These are phyloP conservation scores for Poecilia wingei DNA, from an alignment of 2,797 vertebrate genomes.

Conservation along the genomic window DNA sequence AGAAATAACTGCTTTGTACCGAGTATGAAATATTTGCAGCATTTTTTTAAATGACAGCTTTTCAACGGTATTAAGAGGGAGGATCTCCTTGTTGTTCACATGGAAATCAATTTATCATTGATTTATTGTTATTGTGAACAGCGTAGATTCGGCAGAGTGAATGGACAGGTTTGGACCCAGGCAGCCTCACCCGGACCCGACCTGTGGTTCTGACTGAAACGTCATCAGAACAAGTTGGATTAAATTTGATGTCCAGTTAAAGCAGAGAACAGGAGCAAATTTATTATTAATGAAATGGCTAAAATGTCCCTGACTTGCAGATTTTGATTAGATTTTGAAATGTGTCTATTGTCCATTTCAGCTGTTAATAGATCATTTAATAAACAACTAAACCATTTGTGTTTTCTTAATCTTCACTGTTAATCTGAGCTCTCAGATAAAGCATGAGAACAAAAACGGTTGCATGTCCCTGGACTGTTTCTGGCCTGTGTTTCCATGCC, in stretches of 20 bases:
- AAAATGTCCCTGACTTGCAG: neutral
- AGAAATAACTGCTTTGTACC: no score
- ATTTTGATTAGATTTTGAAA: neutral
- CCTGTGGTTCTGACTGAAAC: neutral
- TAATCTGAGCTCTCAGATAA: neutral
- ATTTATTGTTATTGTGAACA: no score
- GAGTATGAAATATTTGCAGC: no score
- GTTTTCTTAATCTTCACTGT: neutral
- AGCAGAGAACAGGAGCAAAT: neutral
- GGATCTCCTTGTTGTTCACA: no score
- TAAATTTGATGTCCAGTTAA: neutral
- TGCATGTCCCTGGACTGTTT: slow-evolving; percentile 36
- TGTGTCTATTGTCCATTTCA: neutral
- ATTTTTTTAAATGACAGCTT: no score
- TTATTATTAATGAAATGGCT: neutral
- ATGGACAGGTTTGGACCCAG: neutral
- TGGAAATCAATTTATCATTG: no score
- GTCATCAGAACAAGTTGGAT: neutral
- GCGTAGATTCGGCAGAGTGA: no score
- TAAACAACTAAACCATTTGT: neutral
- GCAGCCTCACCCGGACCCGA: neutral
- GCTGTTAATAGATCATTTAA: neutral
- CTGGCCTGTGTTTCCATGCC: slow-evolving; percentile 69
- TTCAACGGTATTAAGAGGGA: no score
- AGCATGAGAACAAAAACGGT: no score